These are phyloP conservation scores for Microtus richardsoni DNA, from an alignment of 2,113 vertebrate genomes.

Conservation along the genomic window DNA sequence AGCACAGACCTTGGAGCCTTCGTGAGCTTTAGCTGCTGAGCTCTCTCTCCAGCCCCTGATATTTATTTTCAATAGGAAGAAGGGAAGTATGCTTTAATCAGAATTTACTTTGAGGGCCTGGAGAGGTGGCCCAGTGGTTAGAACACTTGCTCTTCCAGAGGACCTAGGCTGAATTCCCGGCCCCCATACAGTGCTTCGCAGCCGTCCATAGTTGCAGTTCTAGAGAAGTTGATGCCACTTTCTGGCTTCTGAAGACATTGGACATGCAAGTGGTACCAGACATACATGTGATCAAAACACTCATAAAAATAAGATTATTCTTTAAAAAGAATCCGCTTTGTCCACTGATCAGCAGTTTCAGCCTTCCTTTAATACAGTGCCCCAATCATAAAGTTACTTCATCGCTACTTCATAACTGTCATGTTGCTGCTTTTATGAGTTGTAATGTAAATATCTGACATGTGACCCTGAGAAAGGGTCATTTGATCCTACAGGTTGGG, in stretches of 20 bases:
- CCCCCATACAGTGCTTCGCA: background rate
- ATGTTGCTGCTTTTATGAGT: background rate
- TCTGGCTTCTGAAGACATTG: background rate
- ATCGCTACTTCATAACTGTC: background rate
- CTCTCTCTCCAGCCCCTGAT: background rate
- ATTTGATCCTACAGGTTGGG: background rate
- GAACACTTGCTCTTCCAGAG: background rate
- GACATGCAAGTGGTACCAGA: background rate
- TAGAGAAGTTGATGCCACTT: too few species aligned
- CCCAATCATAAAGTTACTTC: background rate
- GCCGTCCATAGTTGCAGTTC: background rate
- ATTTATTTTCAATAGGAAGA: conserved; percentile 17
- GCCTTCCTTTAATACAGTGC: background rate
- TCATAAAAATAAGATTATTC: background rate
- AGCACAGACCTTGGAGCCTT: background rate
- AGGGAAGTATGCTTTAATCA: conserved; percentile 3
- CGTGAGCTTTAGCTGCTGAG: background rate
- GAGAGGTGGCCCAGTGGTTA: background rate
- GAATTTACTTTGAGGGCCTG: background rate
- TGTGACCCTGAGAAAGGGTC: background rate
- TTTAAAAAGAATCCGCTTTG: background rate
- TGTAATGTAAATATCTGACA: background rate
- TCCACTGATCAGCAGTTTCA: background rate
- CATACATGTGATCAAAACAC: background rate
- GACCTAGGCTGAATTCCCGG: background rate